Conservation (phyloP, 2,113 vertebrate species). For the Alces alces region DNA sequence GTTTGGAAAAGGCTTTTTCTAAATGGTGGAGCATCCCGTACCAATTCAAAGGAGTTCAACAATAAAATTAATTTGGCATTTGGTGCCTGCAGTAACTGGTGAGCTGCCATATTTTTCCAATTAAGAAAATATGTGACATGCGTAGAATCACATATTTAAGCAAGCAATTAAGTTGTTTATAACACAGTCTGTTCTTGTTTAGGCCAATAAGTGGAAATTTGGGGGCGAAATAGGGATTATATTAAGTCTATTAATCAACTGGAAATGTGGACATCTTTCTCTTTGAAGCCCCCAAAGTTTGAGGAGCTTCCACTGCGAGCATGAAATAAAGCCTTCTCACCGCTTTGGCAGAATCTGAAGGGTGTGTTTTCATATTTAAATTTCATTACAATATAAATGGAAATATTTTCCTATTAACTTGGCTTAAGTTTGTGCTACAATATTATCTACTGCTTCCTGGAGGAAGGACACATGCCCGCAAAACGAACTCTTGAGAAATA, state of each 20-base stretch:
- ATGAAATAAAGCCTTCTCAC: slow-evolving; percentile 26
- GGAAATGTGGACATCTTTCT: slow-evolving; percentile 48
- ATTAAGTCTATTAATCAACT: slow-evolving; percentile 60
- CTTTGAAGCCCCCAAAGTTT: slow-evolving; percentile 56
- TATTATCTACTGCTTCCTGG: neutral
- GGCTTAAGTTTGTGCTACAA: neutral
- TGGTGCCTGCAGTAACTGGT: slow-evolving; percentile 53
- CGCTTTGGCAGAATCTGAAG: neutral
- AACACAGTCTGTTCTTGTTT: slow-evolving; percentile 49
- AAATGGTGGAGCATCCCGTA: neutral
- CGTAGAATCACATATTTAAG: slow-evolving; percentile 66
- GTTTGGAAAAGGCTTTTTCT: slow-evolving; percentile 45
- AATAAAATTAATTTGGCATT: slow-evolving; percentile 66
- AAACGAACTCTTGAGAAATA: slow-evolving; percentile 28
- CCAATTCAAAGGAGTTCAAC: slow-evolving; percentile 42
- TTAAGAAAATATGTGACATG: slow-evolving; percentile 66
- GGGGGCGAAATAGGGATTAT: slow-evolving; percentile 36
- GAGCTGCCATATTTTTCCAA: slow-evolving; percentile 69
- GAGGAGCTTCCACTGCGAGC: neutral
- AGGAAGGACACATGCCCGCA: slow-evolving; percentile 35
- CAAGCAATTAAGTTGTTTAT: slow-evolving; percentile 62
- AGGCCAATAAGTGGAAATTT: slow-evolving; percentile 62
- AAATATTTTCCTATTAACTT: slow-evolving; percentile 43
- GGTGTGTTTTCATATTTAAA: slow-evolving; percentile 41
- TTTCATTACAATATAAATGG: neutral